Base-by-base conservation (phyloP, 1,140 invertebrate species). In the Rhopalosiphum padi region DNA sequence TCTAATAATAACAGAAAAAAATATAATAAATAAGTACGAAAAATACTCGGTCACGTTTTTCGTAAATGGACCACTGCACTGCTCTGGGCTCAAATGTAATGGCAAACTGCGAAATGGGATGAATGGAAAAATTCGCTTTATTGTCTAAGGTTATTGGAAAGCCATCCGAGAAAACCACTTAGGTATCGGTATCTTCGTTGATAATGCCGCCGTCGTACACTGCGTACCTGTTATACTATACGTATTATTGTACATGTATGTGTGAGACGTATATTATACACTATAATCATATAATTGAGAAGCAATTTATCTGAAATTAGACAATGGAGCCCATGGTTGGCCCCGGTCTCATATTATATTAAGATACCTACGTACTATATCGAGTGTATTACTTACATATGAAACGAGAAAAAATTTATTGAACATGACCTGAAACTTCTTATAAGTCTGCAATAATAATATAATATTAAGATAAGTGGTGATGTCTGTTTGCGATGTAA, bases 141-240 rank as follows among this genome's bases (percentile, higher is more conserved):
- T 86, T 46, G 41, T 86, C 83, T 86, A 30, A 43, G 15, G 41
- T 86, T 43, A 86, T 86, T 86, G 37, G 41, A 86, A 86, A 86
- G 37, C 37, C 41, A 86, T 43, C 41, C 41, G 41, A 43, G 83
- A 86, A 43, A 25, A 41, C 41, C 37, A 41, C 25, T 43, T 43
- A 22, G 35, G 22, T 35, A 82, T 82, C 77, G 7, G 48, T 51
- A 51, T 60, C 30, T 82, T 15, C 35, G n/a, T 21, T 82, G 77
- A 35, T 35, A 35, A 35, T 82, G 35, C 77, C 77, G 2, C 77
- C 6, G 35, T 37, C 77, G 77, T 82, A 82, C 35, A 37, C 30
- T 21, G 2, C 30, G 60, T 68, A 68, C 60, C 60, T 30, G 25
- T 68, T 68, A 68, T n/a, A n/a, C 60, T 11, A 68, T n/a, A n/a